Evolutionary conservation across 2,888 invertebrate genomes (phyloP).

Genomic region (Melangyna quadrimaculata): DNA sequence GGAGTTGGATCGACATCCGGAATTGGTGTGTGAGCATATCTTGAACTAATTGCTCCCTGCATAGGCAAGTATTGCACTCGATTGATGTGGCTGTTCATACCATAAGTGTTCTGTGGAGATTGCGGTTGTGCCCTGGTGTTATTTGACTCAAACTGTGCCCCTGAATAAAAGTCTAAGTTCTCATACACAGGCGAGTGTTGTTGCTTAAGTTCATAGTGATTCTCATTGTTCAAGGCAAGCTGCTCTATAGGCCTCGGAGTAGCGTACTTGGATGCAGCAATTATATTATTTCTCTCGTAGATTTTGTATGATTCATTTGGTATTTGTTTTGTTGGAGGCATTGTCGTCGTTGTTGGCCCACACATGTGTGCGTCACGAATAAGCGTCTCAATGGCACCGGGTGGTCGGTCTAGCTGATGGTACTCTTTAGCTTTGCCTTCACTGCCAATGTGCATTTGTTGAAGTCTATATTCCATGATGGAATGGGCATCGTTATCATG

Average conservation of each 20-base stretch:
- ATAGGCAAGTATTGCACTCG: slow-evolving; percentile 81
- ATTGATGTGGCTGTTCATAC: slow-evolving; percentile 81
- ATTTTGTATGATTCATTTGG: slow-evolving; percentile 82
- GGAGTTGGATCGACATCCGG: slow-evolving; percentile 83
- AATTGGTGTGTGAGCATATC: slow-evolving; percentile 82
- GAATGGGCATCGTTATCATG: slow-evolving; percentile 47
- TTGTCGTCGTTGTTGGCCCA: slow-evolving; percentile 9
- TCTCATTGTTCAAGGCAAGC: slow-evolving; percentile 80
- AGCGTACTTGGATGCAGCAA: slow-evolving; percentile 89
- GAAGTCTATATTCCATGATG: slow-evolving; percentile 56
- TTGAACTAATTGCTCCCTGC: slow-evolving; percentile 80
- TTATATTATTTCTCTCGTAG: slow-evolving; percentile 88
- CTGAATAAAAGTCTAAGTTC: slow-evolving; percentile 89
- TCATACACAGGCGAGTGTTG: slow-evolving; percentile 86
- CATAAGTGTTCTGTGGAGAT: slow-evolving; percentile 84
- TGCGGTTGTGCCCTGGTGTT: slow-evolving; percentile 90
- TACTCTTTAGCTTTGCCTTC: slow-evolving; percentile 67
- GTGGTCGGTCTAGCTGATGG: slow-evolving; percentile 73
- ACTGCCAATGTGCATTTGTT: slow-evolving; percentile 54
- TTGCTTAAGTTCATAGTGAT: slow-evolving; percentile 74
- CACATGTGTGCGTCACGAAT: slow-evolving; percentile 73
- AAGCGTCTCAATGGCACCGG: slow-evolving; percentile 76
- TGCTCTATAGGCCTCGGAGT: slow-evolving; percentile 86
- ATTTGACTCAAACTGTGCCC: slow-evolving; percentile 78
- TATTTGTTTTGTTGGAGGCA: slow-evolving; percentile 22